Conservation (phyloP, 2,797 vertebrate species). For the Chiropotes sagulatus region DNA sequence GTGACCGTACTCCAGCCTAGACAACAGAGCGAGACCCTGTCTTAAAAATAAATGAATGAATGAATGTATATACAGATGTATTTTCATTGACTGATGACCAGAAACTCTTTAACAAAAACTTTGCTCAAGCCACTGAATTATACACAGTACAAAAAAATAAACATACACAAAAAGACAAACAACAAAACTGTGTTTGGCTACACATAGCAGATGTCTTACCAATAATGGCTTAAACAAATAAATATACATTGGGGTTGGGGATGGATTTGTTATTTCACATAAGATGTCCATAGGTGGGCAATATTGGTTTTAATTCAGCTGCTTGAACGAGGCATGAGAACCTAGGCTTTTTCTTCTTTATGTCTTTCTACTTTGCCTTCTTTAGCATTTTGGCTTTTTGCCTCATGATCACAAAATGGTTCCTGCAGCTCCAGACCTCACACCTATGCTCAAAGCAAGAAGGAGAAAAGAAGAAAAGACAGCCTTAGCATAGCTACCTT, state of each 20-base stretch:
- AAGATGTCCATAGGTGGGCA: background rate
- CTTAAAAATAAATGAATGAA: background rate
- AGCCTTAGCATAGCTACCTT: background rate
- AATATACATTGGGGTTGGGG: background rate
- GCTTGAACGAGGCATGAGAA: background rate
- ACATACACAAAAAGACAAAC: background rate
- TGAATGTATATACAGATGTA: background rate
- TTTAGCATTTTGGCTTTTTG: background rate
- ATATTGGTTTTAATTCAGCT: background rate
- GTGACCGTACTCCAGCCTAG: background rate
- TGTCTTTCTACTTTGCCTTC: background rate
- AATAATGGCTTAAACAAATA: background rate
- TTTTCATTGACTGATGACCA: background rate
- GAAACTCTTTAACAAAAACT: background rate
- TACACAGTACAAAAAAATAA: too few species aligned
- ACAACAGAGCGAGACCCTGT: background rate
- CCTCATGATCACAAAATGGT: background rate
- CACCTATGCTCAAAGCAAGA: background rate
- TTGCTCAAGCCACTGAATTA: background rate
- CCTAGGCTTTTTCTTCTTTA: background rate
- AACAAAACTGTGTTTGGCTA: background rate
- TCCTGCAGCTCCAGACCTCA: background rate
- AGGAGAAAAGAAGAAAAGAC: background rate
- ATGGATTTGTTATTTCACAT: accelerated
- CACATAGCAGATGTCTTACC: too few species aligned